These are phyloP conservation scores for Cryptotis parvus DNA, from an alignment of 2,113 vertebrate species.

Conservation along the genomic window DNA sequence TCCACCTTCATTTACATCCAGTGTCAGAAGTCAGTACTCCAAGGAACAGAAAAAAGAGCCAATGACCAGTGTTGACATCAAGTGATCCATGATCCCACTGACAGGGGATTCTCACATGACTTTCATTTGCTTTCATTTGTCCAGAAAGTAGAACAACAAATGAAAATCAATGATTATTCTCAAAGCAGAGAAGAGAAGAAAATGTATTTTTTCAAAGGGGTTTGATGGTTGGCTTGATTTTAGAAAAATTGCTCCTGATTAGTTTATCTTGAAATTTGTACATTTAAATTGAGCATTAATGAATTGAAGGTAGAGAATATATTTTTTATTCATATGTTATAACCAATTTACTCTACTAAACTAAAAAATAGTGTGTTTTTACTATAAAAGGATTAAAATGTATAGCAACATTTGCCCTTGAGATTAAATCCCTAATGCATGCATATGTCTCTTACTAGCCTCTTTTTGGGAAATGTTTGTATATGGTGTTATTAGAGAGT, in stretches of 20 bases:
- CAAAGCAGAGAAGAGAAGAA: constrained; percentile 34
- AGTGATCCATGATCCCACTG: background rate
- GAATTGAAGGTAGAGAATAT: background rate
- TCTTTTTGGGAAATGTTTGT: background rate
- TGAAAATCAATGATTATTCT: constrained; percentile 42
- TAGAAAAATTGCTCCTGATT: constrained; percentile 76
- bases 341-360: constrained; percentile 52
- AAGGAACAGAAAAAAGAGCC: background rate
- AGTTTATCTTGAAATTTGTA: constrained; percentile 79
- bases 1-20: background rate
- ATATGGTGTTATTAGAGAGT: background rate
- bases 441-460: background rate
- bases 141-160: constrained; percentile 34
- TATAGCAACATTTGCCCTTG: background rate
- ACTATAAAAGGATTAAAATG: constrained; percentile 26
- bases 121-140: background rate
- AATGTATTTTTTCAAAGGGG: constrained; percentile 58
- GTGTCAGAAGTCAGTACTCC: background rate
- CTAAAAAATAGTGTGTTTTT: constrained; percentile 70
- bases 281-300: constrained; percentile 75
- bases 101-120: background rate
- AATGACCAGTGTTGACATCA: background rate
- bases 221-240: constrained; percentile 83
- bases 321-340: constrained; percentile 62
- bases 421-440: background rate